These are phyloP conservation scores for Agraylea sexmaculata DNA, from an alignment of 1,140 invertebrate species.

Conservation along the genomic window DNA sequence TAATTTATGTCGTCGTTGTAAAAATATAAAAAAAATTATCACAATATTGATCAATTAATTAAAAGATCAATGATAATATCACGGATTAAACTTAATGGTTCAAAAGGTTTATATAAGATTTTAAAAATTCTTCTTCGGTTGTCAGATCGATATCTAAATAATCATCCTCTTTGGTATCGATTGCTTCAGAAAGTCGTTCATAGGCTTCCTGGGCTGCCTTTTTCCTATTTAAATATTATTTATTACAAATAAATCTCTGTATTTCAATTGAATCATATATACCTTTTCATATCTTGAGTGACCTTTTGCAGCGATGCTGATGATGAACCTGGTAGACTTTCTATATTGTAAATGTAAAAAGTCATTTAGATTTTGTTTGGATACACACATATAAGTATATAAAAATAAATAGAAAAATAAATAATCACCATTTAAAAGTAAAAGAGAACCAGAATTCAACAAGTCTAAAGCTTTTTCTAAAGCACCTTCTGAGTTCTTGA, in stretches of 20 bases:
- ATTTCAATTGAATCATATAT: too few relatives aligned
- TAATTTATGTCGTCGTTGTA: too few relatives aligned
- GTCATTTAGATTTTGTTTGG: too few relatives aligned
- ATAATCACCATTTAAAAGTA: background rate
- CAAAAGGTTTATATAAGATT: conserved; percentile 46
- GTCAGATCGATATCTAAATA: conserved; percentile 46
- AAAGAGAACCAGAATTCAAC: conserved; percentile 23
- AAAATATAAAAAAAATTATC: too few relatives aligned
- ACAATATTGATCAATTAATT: background rate
- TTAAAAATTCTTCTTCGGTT: conserved; percentile 47
- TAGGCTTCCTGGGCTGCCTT: conserved; percentile 39
- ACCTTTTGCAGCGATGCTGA: too few relatives aligned
- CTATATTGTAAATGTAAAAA: too few relatives aligned
- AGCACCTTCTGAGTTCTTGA: conserved; percentile 43
- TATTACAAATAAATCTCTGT: too few relatives aligned
- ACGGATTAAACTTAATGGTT: conserved; percentile 21
- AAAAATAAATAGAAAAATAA: conserved; percentile 2
- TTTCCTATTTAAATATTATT: conserved; percentile 20
- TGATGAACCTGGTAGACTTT: too few relatives aligned
- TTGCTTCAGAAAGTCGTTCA: conserved; percentile 43
- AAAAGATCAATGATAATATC: background rate
- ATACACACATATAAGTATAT: too few relatives aligned
- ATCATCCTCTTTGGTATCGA: conserved; percentile 46
- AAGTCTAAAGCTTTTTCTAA: conserved; percentile 44
- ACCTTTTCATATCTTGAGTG: background rate